A percentile compares a stretch with the other conserved stretches of the same genome.
Conservation (phyloP, 2,113 vertebrate species). For the Coptodon rendalli region DNA sequence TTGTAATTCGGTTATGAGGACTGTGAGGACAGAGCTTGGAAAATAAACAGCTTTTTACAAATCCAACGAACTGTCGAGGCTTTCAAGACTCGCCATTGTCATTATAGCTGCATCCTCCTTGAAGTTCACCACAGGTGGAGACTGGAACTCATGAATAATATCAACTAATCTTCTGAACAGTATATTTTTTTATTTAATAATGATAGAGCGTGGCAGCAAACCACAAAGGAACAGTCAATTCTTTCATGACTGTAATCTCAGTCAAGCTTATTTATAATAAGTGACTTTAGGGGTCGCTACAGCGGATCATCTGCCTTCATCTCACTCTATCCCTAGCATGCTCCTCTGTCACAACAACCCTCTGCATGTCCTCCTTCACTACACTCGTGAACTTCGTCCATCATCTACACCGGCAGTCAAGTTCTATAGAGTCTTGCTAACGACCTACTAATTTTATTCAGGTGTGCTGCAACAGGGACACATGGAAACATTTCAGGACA, state of each 20-base stretch:
- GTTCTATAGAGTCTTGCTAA: neutral
- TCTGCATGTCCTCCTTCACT: neutral
- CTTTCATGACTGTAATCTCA: neutral
- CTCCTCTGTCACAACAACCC: neutral
- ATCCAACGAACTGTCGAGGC: neutral
- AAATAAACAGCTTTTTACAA: neutral
- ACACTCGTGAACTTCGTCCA: neutral
- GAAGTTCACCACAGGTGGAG: neutral
- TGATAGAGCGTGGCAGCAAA: neutral
- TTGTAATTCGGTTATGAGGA: neutral
- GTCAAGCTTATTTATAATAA: neutral
- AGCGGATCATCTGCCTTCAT: neutral
- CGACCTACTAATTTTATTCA: fast-evolving
- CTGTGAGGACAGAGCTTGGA: neutral
- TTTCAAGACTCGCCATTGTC: neutral
- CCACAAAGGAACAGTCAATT: neutral
- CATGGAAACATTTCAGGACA: neutral
- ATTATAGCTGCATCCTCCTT: neutral
- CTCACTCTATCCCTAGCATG: fast-evolving
- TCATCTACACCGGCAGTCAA: neutral
- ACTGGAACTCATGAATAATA: neutral
- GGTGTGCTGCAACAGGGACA: neutral
- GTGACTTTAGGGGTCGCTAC: neutral
- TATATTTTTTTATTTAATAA: neutral
- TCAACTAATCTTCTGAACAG: neutral